Conservation (phyloP, 1,140 invertebrate genomes). For the Atta colombica region DNA sequence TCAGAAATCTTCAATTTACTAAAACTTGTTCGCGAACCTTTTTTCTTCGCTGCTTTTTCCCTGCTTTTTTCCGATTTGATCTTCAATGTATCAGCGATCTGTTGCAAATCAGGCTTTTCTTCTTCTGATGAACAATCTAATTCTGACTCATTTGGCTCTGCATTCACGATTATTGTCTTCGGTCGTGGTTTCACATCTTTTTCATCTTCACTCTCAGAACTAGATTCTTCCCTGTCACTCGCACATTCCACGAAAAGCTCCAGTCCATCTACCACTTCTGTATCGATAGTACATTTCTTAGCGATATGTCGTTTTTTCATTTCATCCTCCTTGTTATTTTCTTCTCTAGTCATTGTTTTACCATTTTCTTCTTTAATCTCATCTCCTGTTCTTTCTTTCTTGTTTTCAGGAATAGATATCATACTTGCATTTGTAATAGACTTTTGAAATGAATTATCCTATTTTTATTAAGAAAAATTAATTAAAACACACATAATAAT, state of each 20-base stretch:
- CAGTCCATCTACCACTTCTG: conserved; percentile 81
- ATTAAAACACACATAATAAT: background rate
- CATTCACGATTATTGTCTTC: conserved; percentile 84
- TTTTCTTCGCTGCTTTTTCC: conserved; percentile 55
- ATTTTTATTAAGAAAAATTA: background rate
- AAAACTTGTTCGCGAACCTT: conserved; percentile 72
- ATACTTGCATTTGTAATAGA: background rate
- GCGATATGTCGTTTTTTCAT: conserved; percentile 40
- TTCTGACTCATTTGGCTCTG: conserved; percentile 82
- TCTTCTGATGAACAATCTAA: conserved; percentile 81
- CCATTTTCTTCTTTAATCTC: background rate
- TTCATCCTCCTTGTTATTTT: background rate
- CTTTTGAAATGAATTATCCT: conserved; percentile 4
- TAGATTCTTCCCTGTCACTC: conserved; percentile 82
- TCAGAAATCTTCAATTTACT: conserved; percentile 73
- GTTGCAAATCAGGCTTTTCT: conserved; percentile 73
- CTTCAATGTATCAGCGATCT: conserved; percentile 1
- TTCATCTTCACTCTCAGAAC: conserved; percentile 78
- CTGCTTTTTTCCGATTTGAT: conserved; percentile 67
- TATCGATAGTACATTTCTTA: conserved; percentile 56
- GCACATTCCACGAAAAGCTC: conserved; percentile 84
- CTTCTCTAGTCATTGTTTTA: conserved; percentile 1
- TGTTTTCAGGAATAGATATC: background rate
- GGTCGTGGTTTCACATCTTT: conserved; percentile 75
- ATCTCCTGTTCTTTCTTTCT: background rate